phyloP scores from a whole-genome alignment of 2,888 invertebrate species.

The Eupsilia transversa region DNA sequence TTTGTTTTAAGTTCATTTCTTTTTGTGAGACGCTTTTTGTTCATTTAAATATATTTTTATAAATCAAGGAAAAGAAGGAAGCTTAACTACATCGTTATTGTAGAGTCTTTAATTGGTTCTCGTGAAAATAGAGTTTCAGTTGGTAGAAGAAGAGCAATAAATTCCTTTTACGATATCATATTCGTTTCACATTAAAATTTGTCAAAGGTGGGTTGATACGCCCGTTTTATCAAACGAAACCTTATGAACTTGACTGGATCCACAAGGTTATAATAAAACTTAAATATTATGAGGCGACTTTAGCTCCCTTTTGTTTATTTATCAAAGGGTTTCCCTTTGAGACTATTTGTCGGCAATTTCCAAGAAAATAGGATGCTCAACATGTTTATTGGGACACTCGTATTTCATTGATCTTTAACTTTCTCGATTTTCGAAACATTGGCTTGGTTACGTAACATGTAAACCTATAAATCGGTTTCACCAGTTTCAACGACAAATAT shows the following conservation, averaged over 20 bases:
- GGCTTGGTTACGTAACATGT: not conserved
- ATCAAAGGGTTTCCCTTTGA: constrained; percentile 14
- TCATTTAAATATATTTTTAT: not conserved
- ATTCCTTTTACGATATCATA: not conserved
- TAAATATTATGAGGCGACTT: constrained; percentile 3
- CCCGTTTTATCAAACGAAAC: constrained; percentile 8
- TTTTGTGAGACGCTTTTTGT: constrained; percentile 14
- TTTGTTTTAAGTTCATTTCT: constrained; percentile 32
- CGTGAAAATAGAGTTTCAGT: not conserved
- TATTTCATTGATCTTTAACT: not conserved
- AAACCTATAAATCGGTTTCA: not conserved
- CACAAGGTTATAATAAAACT: constrained; percentile 9
- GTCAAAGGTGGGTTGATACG: not conserved
- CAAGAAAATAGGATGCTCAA: constrained; percentile 9
- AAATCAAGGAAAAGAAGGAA: not conserved
- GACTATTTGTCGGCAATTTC: not conserved
- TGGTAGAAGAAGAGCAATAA: not conserved
- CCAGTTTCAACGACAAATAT: too few species aligned
- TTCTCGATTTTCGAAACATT: not conserved
- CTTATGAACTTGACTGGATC: not conserved
- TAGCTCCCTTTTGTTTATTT: constrained; percentile 22
- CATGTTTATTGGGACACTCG: not conserved
- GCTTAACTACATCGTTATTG: not conserved
- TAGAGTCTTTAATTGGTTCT: not conserved
- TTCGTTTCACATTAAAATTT: not conserved